These are phyloP conservation scores for Psettodes erumei DNA, from an alignment of 2,113 vertebrate genomes.

Conservation along the genomic window DNA sequence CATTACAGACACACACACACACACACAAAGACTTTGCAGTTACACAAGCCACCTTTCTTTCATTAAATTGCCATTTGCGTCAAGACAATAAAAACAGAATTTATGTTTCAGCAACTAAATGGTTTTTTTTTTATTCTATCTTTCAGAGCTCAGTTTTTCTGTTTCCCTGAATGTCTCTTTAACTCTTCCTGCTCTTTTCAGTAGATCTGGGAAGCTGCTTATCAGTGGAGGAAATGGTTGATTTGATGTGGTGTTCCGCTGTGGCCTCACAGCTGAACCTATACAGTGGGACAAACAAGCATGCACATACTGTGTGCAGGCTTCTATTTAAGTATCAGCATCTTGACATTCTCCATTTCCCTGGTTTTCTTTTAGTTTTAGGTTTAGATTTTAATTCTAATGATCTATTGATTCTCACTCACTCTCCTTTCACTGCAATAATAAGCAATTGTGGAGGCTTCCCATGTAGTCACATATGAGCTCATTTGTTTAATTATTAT, in stretches of 20 bases:
- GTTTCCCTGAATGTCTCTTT: slow-evolving; percentile 56
- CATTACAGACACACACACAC: slow-evolving; percentile 1
- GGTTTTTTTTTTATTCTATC: neutral
- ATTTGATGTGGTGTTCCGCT: slow-evolving; percentile 80
- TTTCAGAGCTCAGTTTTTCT: slow-evolving; percentile 5
- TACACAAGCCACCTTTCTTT: neutral
- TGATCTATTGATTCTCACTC: too few relatives aligned
- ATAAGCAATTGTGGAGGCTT: neutral
- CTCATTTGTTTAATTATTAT: neutral
- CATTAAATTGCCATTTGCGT: neutral
- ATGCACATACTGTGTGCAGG: neutral
- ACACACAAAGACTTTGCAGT: neutral
- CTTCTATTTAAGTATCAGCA: neutral
- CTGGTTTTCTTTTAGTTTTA: neutral
- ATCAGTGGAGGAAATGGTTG: slow-evolving; percentile 78
- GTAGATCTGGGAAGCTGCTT: slow-evolving; percentile 81
- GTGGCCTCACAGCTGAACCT: slow-evolving; percentile 64
- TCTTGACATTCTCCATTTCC: neutral
- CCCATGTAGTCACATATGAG: neutral
- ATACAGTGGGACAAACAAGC: neutral
- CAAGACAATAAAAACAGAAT: slow-evolving; percentile 16
- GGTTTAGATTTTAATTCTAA: neutral
- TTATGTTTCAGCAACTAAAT: slow-evolving; percentile 12
- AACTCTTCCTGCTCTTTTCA: slow-evolving; percentile 45
- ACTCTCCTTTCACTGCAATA: neutral